Percentiles rank a stretch among this genome's conserved stretches.
These are phyloP conservation scores for Chromis chromis DNA, from an alignment of 2,797 vertebrate species.

Conservation along the genomic window DNA sequence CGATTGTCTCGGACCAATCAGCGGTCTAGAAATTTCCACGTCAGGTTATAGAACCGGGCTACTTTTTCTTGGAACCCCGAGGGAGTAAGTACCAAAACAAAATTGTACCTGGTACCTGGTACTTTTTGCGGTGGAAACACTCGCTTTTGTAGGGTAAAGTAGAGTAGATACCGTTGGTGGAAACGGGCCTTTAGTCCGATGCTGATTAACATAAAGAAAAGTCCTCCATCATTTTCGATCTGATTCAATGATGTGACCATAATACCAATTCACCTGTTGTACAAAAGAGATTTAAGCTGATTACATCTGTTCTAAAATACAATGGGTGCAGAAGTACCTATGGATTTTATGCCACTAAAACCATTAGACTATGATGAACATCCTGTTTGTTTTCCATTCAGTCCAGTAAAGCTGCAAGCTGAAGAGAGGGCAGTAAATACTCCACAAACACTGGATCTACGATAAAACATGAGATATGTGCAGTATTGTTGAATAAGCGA, in stretches of 20 bases:
- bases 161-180: too few relatives aligned
- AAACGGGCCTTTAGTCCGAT: too few relatives aligned
- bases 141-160: too few relatives aligned
- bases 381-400: background rate
- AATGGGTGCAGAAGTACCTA: conserved; percentile 6
- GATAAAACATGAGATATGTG: background rate
- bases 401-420: background rate
- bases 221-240: background rate
- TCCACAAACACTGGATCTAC: background rate
- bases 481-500: too few relatives aligned
- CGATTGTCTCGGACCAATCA: too few relatives aligned
- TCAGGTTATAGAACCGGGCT: too few relatives aligned
- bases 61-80: too few relatives aligned
- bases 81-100: too few relatives aligned
- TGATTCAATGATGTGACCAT: background rate
- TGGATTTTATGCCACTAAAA: conserved; percentile 41
- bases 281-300: background rate
- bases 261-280: background rate
- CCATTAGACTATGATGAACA: conserved; percentile 33
- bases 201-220: background rate
- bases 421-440: background rate
- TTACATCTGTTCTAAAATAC: conserved; percentile 10
- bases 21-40: too few relatives aligned
- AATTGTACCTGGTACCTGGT: too few relatives aligned
- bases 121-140: too few relatives aligned